A percentile compares a stretch with the other conserved stretches of the same genome.
phyloP scores from a whole-genome alignment of 2,888 invertebrate genomes.

The Agrotis ipsilon region DNA sequence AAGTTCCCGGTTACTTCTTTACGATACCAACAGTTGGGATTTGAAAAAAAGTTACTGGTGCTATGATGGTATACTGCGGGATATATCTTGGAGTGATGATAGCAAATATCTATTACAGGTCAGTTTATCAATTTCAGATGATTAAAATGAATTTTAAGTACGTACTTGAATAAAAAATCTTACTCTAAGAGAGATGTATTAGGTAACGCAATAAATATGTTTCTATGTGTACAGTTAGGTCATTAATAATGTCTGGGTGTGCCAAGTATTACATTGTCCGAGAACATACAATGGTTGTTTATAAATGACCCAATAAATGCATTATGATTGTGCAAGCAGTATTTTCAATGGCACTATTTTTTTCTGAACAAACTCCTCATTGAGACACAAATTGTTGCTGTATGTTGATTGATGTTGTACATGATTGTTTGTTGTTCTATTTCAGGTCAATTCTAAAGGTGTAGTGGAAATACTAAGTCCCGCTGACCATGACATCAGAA shows the following conservation, averaged over 20 bases:
- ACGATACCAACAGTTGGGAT: conserved; percentile 90
- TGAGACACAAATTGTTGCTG: no score
- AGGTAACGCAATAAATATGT: conserved; percentile 28
- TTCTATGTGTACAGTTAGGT: conserved; percentile 30
- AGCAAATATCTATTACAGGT: conserved; percentile 89
- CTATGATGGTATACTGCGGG: conserved; percentile 84
- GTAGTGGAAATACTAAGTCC: conserved; percentile 85
- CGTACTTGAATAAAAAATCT: background rate
- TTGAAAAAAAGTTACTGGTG: conserved; percentile 88
- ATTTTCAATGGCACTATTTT: background rate
- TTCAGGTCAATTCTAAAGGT: conserved; percentile 87
- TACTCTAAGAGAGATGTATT: conserved; percentile 8
- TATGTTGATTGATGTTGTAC: no score
- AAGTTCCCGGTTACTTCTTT: conserved; percentile 90
- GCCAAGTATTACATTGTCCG: conserved; percentile 63
- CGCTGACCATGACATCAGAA: conserved; percentile 84
- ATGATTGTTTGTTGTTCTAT: conserved; percentile 40
- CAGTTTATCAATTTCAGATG: conserved; percentile 37
- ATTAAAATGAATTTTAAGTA: background rate
- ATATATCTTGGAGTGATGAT: conserved; percentile 89
- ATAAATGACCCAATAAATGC: background rate
- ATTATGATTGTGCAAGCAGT: background rate
- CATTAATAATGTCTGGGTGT: conserved; percentile 46
- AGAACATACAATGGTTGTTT: conserved; percentile 37
- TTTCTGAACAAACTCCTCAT: background rate